phyloP scores from a whole-genome alignment of 23 tunicate genomes.

The Oikopleura albicans region DNA sequence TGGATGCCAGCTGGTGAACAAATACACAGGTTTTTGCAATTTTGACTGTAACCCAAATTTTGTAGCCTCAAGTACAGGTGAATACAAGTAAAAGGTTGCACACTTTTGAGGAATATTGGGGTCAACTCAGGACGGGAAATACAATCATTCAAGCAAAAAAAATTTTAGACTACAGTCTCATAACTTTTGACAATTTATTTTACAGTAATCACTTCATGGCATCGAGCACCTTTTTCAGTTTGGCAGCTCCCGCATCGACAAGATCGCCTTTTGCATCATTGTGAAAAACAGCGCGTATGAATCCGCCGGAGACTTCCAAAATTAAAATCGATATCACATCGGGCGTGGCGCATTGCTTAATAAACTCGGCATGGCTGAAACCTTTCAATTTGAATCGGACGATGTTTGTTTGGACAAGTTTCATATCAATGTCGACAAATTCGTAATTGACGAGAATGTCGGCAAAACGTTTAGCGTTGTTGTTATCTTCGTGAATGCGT shows the following conservation, averaged over 20 bases:
- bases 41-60: no score
- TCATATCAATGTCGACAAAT: slow-evolving; percentile 19
- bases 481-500: slow-evolving; percentile 27
- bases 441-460: not conserved
- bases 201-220: no score
- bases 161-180: no score
- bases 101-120: no score
- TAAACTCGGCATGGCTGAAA: not conserved
- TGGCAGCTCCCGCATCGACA: slow-evolving; percentile 18
- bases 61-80: no score
- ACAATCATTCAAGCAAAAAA: no score
- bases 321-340: slow-evolving; percentile 5
- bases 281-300: slow-evolving; percentile 26
- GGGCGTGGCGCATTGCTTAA: not conserved
- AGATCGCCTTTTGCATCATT: slow-evolving; percentile 13
- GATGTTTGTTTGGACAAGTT: slow-evolving; percentile 29
- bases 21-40: no score
- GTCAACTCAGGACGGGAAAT: no score
- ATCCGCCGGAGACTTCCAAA: not conserved
- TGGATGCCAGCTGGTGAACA: no score
- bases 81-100: no score
- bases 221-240: slow-evolving; percentile 13
- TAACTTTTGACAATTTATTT: no score
- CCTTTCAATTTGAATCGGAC: slow-evolving; percentile 22
- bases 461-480: slow-evolving; percentile 28